Evolutionary conservation across 2,113 vertebrate genomes (phyloP).

Genomic region (Rhea americana): DNA sequence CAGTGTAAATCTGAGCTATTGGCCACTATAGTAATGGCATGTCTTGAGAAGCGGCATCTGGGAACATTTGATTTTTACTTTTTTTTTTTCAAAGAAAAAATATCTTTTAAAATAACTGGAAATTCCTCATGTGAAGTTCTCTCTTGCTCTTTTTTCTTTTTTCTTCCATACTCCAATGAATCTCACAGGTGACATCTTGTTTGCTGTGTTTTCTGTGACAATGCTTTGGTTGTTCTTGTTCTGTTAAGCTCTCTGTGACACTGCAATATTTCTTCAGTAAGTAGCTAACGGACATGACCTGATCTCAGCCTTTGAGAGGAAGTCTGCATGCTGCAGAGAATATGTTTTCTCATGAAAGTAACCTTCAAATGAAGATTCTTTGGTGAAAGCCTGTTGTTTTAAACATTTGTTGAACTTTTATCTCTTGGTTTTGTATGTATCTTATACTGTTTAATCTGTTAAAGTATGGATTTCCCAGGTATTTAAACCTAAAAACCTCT

Average conservation of each 20-base stretch:
- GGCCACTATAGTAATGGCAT: not conserved
- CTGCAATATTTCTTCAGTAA: not conserved
- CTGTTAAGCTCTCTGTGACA: not conserved
- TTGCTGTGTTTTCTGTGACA: not conserved
- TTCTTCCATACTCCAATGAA: not conserved
- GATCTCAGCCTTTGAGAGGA: not conserved
- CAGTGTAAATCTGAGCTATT: not conserved
- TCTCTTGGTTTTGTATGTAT: not conserved
- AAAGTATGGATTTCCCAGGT: not conserved
- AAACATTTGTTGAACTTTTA: not conserved
- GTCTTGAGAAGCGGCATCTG: not conserved
- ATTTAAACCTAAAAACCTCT: not conserved
- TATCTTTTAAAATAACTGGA: conserved; percentile 3
- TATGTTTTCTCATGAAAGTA: not conserved
- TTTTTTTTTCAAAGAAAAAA: not conserved
- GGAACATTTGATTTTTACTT: not conserved
- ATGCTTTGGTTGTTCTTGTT: not conserved
- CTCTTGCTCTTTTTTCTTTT: not conserved
- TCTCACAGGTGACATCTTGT: not conserved
- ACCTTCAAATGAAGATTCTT: not conserved
- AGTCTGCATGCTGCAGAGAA: not conserved
- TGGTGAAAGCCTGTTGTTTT: not conserved
- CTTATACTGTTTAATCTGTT: not conserved
- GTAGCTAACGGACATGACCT: not conserved
- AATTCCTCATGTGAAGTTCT: not conserved